Base-by-base conservation (phyloP, 2,888 invertebrate genomes). In the Cactoblastis cactorum region DNA sequence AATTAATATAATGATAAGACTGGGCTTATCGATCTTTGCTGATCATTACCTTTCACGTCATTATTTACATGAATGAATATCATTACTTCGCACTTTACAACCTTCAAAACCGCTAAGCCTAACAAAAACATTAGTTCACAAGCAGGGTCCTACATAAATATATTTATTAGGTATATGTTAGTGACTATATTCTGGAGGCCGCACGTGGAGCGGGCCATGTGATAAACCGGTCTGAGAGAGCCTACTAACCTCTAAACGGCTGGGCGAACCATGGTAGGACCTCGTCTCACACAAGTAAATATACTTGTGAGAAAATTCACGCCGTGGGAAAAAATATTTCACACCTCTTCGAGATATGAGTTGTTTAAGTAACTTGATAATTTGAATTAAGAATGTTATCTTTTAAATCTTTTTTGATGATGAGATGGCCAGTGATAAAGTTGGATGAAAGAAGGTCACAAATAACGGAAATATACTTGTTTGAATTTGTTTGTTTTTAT, bases 241-340 rank as follows among this genome's bases (percentile, higher is more conserved):
- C 84, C 89, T 82, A 89, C 80, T 89, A 89, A 89, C 89, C 89
- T 89, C 88, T 75, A 88, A 87, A 85, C 80, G 83, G 81, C 83
- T 54, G 56, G 70, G 74, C 76, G 73, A 72, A 74, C 74, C 69
- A 74, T 72, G 72, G 70, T 73, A 77, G 76, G 77, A 83, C 79
- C 72, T 76, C 69, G 70, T 67, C 61, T 59, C 62, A 69, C 72
- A 71, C 71, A 69, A n/a, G n/a, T n/a, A n/a, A n/a, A n/a, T 73
- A 67, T 72, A 71, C 67, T 75, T 59, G 59, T 63, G 56, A 51
- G 60, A 61, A n/a, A 56, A 59, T 58, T 59, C 51, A 56, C 18
- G 18, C 28, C 45, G 52, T 52, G 52, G 37, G 50, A 52, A 51
- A 41, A 43, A 57, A 59, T 43, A 43, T 14, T 43, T 43, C 43